Evolutionary conservation across 2,797 vertebrate genomes (phyloP).

Genomic region (Florisuga fusca): DNA sequence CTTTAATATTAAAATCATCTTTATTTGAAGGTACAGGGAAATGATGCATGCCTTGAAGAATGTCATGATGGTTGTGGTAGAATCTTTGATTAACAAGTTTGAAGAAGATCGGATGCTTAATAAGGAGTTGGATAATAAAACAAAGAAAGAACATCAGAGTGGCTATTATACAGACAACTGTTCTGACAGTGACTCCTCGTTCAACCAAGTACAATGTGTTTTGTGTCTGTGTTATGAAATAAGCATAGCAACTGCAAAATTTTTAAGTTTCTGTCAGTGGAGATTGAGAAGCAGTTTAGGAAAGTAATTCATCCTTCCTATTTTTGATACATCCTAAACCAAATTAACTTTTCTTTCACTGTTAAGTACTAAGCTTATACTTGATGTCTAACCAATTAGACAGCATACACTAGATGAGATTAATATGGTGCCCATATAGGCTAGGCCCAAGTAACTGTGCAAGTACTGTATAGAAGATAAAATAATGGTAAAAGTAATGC

Average conservation of each 20-base stretch:
- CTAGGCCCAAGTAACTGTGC: not conserved
- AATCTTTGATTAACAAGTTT: conserved; percentile 90
- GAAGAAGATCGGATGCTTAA: conserved; percentile 89
- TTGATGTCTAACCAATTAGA: not conserved
- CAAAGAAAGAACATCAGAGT: conserved; percentile 77
- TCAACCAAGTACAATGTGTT: conserved; percentile 86
- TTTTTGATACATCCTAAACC: not conserved
- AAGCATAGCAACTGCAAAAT: not conserved
- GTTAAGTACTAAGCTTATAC: not conserved
- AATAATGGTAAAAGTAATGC: not conserved
- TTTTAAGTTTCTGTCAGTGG: not conserved
- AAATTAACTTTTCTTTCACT: not conserved
- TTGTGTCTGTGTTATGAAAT: not conserved
- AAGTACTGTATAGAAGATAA: not conserved
- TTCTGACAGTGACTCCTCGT: conserved; percentile 95
- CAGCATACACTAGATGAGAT: not conserved
- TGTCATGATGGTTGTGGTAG: conserved; percentile 88
- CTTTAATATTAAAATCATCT: not conserved
- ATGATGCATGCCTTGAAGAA: conserved; percentile 93
- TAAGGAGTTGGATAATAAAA: conserved; percentile 83
- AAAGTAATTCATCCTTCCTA: not conserved
- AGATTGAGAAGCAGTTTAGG: not conserved
- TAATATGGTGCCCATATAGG: not conserved
- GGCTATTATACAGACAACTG: conserved; percentile 88
- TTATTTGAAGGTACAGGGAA: conserved; percentile 87